These are phyloP conservation scores for Ormyrus labotus DNA, from an alignment of 2,888 invertebrate genomes.

Conservation along the genomic window DNA sequence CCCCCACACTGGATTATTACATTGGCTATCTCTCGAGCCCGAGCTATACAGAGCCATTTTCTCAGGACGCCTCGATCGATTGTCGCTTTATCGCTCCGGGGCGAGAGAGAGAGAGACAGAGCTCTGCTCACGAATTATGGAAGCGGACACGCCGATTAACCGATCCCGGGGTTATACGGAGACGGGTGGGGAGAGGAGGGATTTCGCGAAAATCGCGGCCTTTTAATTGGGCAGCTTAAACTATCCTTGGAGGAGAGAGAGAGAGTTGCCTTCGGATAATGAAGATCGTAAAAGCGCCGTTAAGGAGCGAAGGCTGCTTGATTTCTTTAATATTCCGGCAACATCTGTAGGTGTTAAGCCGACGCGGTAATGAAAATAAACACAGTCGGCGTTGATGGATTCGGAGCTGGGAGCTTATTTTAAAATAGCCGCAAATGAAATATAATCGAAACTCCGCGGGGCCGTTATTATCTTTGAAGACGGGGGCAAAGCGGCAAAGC, in stretches of 20 bases:
- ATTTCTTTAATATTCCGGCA: no score
- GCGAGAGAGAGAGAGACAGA: neutral
- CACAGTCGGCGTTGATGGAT: neutral
- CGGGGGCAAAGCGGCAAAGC: neutral
- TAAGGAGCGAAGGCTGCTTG: neutral
- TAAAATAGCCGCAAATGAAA: neutral
- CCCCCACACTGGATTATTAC: slow-evolving; percentile 44
- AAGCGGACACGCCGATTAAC: slow-evolving; percentile 32
- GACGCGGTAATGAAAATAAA: neutral
- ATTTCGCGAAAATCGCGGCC: no score
- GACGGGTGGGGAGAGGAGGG: no score
- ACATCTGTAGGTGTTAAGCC: neutral
- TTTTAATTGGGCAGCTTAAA: no score
- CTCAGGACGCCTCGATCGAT: slow-evolving; percentile 49
- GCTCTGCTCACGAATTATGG: slow-evolving; percentile 30
- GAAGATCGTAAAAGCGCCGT: neutral
- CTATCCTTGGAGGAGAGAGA: neutral
- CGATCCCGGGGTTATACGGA: neutral
- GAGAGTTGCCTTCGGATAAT: neutral
- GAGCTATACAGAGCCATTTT: slow-evolving; percentile 38
- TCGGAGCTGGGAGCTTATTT: neutral
- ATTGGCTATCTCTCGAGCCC: slow-evolving; percentile 21
- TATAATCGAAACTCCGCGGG: neutral
- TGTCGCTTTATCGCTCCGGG: slow-evolving; percentile 41
- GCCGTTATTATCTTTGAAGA: neutral